phyloP scores from a whole-genome alignment of 1,140 invertebrate genomes.

The Pentalonia nigronervosa region DNA sequence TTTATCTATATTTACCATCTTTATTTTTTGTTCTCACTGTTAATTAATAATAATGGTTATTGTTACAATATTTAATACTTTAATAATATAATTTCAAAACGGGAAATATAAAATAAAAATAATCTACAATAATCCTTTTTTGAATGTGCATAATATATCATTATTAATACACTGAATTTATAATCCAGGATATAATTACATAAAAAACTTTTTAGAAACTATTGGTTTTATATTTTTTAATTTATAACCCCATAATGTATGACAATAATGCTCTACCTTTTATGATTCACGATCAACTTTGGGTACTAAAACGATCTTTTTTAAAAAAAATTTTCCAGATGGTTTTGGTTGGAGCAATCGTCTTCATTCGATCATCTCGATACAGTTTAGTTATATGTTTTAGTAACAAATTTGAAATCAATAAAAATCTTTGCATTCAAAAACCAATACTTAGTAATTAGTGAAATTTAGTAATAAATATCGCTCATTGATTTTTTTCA shows the following conservation, averaged over 20 bases:
- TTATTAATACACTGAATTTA: not conserved
- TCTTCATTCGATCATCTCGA: not conserved
- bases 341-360: not conserved
- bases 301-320: not conserved
- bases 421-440: not conserved
- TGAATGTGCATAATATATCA: not conserved
- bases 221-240: not conserved
- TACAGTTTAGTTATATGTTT: not conserved
- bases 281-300: not conserved
- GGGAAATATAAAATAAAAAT: not conserved
- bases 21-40: not conserved
- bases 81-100: not conserved
- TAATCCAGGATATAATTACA: not conserved
- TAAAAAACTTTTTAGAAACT: not conserved
- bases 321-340: not conserved
- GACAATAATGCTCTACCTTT: not conserved
- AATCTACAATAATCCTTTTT: not conserved
- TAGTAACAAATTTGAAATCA: not conserved
- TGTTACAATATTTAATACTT: not conserved
- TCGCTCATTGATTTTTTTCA: not conserved
- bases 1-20: not conserved
- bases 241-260: not conserved
- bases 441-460: not conserved
- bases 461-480: not conserved
- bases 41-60: not conserved